These are phyloP conservation scores for Chroicocephalus ridibundus DNA, from an alignment of 2,113 vertebrate genomes.

Conservation along the genomic window DNA sequence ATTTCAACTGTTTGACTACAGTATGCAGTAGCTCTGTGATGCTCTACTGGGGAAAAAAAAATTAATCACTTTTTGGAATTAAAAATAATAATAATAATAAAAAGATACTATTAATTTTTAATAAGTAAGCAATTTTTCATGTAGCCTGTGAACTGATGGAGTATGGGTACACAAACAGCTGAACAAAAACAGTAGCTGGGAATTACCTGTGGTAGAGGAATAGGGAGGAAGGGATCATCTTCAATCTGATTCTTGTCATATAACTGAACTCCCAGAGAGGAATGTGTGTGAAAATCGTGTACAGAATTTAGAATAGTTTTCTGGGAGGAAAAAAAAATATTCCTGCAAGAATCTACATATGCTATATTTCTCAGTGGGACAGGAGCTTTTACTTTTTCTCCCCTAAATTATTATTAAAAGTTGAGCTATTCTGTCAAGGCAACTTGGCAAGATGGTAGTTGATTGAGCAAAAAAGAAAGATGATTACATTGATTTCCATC, in stretches of 20 bases:
- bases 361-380: background rate
- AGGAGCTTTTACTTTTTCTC: background rate
- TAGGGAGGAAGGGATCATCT: background rate
- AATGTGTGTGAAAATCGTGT: background rate
- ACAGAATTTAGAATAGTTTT: background rate
- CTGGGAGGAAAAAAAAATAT: background rate
- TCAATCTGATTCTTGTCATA: background rate
- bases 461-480: constrained; percentile 19
- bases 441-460: background rate
- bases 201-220: background rate
- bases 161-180: background rate
- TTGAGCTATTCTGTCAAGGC: background rate
- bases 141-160: background rate
- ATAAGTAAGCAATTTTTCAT: background rate
- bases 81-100: background rate
- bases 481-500: constrained; percentile 43
- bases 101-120: background rate
- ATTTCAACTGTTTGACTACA: background rate
- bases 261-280: background rate
- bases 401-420: background rate
- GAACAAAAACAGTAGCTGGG: background rate
- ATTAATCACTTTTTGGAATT: background rate
- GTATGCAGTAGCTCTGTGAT: background rate
- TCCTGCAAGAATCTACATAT: background rate
- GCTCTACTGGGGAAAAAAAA: background rate